Evolutionary conservation across 2,888 invertebrate species (phyloP), one percentile per base, ranked within the genome.

Genomic region (Chaetoderma sp.): DNA sequence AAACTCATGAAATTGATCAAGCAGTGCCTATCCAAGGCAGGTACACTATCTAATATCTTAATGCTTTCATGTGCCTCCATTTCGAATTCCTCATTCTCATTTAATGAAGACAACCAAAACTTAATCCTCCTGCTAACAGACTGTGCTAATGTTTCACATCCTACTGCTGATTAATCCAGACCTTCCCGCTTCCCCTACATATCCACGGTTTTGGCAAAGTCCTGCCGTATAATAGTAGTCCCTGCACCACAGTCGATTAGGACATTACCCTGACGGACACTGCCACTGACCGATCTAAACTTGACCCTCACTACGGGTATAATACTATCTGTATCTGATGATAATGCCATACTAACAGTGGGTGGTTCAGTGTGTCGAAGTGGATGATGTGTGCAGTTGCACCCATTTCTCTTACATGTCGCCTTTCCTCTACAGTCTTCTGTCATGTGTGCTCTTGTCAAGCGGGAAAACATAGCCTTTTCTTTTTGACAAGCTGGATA

Each of bases 11-110:
- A 45, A 13, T 4, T 45, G 45, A 13, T 18, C 21, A 50, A 39
- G 45, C 59, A 64, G 13, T 16, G 6, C n/a, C 52, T 36, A 54
- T 63, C 63, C 8, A 63, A 23, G 4, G 63, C 21, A 10, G 42
- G 52, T 4, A 63, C 63, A 21, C 28, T 59, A 21, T 49, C 28
- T 2, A 42, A 28, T 4, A 49, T 44, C 49, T 25, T 6, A 18
- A 27, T 30, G 4, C 25, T 30, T 50, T 50, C 50, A 25, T 50
- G 50, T 27, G 50, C 50, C 28, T 50, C 50, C 6, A 50, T 25
- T 27, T 4, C 27, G 28, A 27, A 18, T 6, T 50, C 50, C 27
- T 50, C 50, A 5, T 30, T 30, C 8, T 30, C 50, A 25, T 25
- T 23, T 18, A 50, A 50, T 5, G 50, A 30, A 25, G 50, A 50